Evolutionary conservation across 2,113 vertebrate species (phyloP), one percentile per base, ranked within the genome.

Genomic region (Calonectris borealis): DNA sequence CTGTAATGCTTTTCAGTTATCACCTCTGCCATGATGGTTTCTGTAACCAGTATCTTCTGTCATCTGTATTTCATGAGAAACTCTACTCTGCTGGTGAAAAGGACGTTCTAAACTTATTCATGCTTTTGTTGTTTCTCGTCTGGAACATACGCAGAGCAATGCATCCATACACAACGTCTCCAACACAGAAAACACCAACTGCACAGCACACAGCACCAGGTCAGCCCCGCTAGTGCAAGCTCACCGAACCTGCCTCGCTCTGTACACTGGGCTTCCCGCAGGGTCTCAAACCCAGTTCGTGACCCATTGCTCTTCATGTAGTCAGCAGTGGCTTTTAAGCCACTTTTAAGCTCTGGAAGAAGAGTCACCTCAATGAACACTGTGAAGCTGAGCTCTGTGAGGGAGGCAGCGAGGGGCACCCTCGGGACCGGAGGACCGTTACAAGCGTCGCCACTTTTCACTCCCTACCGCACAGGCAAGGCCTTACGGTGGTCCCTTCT

Each of bases 201-300:
- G 32, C 40, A 20, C 4, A 22, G 55, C 62, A 15, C 38, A 31
- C 0, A 7, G 61, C 0, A 0, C 5, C 5, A 3, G 48, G 9
- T 24, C 82, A 76, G 42, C 26, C 55, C 34, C 3, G 21, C 42
- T 6, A 19, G 15, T 0, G 20, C 10, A 5, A 10, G 52, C 58
- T 38, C 54, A 6, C 22, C 66, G 11, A 8, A 22, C 13, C 27
- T 27, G 64, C n/a, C 77, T 15, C 1, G 7, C 49, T 51, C 13
- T 2, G 44, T 1, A 12, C 2, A 1, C 27, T 3, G 12, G 40
- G 16, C 34, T 54, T 69, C 31, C 31, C 6, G 2, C 24, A 6
- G 19, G 16, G 8, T 27, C 64, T 42, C 48, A 19, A 46, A 13
- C 14, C 46, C 68, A 2, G 3, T 4, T 52, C 16, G 2, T 1